A percentile compares a stretch with the other conserved stretches of the same genome.
phyloP scores from a whole-genome alignment of 1,140 invertebrate species.

The Drosophila novamexicana region DNA sequence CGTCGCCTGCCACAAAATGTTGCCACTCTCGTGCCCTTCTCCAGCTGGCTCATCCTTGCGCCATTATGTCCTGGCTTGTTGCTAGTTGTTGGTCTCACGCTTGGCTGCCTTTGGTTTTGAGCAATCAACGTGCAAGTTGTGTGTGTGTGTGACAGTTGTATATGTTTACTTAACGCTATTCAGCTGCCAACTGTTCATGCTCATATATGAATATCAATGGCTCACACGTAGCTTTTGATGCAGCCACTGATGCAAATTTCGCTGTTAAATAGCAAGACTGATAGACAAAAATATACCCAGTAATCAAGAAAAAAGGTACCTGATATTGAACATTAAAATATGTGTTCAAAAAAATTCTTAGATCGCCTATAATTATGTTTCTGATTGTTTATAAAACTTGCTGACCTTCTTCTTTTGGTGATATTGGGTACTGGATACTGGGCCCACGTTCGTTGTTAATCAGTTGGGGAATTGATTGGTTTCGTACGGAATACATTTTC shows the following conservation, averaged over 20 bases:
- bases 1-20: constrained; percentile 71
- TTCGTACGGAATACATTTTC: neutral
- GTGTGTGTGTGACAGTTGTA: constrained; percentile 39
- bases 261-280: constrained; percentile 1
- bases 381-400: no score
- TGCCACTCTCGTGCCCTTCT: constrained; percentile 44
- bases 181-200: constrained; percentile 62
- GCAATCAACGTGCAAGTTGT: constrained; percentile 67
- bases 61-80: constrained; percentile 54
- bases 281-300: neutral
- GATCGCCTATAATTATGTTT: no score
- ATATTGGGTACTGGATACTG: no score
- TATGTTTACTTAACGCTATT: constrained; percentile 69
- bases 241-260: constrained; percentile 26
- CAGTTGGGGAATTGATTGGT: neutral
- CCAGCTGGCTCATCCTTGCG: constrained; percentile 19
- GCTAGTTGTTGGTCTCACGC: constrained; percentile 76
- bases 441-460: neutral
- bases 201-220: constrained; percentile 64
- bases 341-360: no score
- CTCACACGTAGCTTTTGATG: constrained; percentile 37
- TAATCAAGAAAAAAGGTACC: neutral
- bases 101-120: constrained; percentile 77
- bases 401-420: no score
- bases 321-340: no score